phyloP scores from a whole-genome alignment of 2,797 vertebrate genomes.

The Clarias platycephalus region DNA sequence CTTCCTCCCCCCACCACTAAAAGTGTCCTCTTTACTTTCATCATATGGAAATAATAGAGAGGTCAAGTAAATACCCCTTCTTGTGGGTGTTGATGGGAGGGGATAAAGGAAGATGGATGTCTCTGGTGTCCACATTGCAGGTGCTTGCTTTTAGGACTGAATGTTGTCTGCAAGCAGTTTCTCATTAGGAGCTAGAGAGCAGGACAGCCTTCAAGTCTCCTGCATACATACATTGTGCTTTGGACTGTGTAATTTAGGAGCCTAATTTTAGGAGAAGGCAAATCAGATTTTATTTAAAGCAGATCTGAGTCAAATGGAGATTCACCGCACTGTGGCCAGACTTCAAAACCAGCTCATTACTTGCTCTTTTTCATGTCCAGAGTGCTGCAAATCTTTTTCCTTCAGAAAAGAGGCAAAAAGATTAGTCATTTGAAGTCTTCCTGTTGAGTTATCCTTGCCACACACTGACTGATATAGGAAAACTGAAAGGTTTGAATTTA shows the following conservation, averaged over 20 bases:
- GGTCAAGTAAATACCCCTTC: constrained; percentile 70
- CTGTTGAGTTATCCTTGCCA: constrained; percentile 64
- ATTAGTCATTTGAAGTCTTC: constrained; percentile 55
- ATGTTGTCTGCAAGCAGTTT: constrained; percentile 71
- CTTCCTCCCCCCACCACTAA: constrained; percentile 50
- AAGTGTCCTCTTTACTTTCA: constrained; percentile 64
- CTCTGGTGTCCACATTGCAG: constrained; percentile 71
- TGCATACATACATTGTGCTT: constrained; percentile 70
- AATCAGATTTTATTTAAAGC: constrained; percentile 82
- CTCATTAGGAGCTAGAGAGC: constrained; percentile 70
- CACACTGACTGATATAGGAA: constrained; percentile 49
- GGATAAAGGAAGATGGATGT: constrained; percentile 75
- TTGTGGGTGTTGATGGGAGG: constrained; percentile 63
- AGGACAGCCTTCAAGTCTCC: constrained; percentile 69
- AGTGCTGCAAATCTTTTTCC: constrained; percentile 73
- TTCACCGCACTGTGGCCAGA: constrained; percentile 79
- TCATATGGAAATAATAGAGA: constrained; percentile 62
- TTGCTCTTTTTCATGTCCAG: constrained; percentile 76
- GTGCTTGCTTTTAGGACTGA: constrained; percentile 75
- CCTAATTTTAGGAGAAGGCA: constrained; percentile 71
- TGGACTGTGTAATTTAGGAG: constrained; percentile 77
- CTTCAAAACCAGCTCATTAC: constrained; percentile 76
- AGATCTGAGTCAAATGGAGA: constrained; percentile 78
- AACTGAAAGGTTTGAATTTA: constrained; percentile 23
- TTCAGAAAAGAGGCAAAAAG: constrained; percentile 64